Base-by-base conservation (phyloP, 2,113 vertebrate species). In the Okapia johnstoni region DNA sequence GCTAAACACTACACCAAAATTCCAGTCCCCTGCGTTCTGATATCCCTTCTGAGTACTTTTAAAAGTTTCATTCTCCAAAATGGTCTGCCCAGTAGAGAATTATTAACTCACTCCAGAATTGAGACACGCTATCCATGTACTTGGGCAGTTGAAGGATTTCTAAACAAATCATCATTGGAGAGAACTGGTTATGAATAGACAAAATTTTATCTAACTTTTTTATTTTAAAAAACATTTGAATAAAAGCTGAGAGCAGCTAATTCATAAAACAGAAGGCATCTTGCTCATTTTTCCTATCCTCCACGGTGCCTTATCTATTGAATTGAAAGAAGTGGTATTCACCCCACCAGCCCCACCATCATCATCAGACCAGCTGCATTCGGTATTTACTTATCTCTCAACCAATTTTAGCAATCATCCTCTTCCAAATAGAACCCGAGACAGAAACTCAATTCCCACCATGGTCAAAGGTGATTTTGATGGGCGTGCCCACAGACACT, bases 31-130 rank as follows among this genome's bases (percentile, higher is more conserved):
- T 46, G 79, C 14, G 6, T 97, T 94, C 77, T 25, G 48, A 30
- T 43, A 90, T 52, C 50, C 95, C 61, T 81, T 89, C 43, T 2
- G 83, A 19, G 76, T 93, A 90, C 97, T 96, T 92, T 55, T 13
- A 80, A 73, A 70, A 93, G 94, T 97, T 54, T 40, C 66, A 79
- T 97, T 70, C 79, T 97, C 96, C 54, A 46, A 88, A 97, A 21
- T 94, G 3, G 61, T 88, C 86, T 96, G 48, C 55, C 88, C 95
- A 89, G 91, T 90, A 97, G 98, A 97, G 94, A 97, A 95, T 92
- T 90, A 70, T 55, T 90, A 96, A 97, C 54, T 83, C 77, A 10
- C 52, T 63, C 84, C 77, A 86, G 90, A 48, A 73, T 46, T 87
- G 79, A 60, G 93, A 52, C 30, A 23, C 5, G 57, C 48, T 26